These are phyloP conservation scores for Cossypha dichroa DNA, from an alignment of 2,797 vertebrate species.

Conservation along the genomic window DNA sequence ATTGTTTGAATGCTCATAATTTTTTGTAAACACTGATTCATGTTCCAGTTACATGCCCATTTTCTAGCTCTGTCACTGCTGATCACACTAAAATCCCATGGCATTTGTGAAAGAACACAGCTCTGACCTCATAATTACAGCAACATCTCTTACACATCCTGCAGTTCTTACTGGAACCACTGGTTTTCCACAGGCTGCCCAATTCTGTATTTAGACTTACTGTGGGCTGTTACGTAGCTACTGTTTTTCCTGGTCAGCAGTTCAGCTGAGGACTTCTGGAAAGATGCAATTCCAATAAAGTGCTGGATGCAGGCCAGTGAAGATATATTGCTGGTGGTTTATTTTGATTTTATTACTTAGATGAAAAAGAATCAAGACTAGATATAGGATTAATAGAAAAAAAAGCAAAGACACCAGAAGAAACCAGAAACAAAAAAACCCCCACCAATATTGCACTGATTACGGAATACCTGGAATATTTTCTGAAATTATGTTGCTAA, in stretches of 20 bases:
- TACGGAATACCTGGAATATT: not conserved
- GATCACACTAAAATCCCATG: not conserved
- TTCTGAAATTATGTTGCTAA: not conserved
- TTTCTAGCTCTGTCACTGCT: not conserved
- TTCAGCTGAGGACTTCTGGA: not conserved
- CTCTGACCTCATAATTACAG: not conserved
- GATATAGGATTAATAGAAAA: not conserved
- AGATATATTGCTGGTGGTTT: not conserved
- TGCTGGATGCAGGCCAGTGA: not conserved
- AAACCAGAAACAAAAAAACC: not conserved
- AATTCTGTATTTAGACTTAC: not conserved
- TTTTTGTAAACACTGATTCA: not conserved
- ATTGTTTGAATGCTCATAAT: not conserved
- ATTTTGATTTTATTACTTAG: not conserved
- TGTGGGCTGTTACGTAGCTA: not conserved
- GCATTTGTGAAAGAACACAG: not conserved
- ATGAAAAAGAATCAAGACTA: not conserved
- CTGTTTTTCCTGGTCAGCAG: not conserved
- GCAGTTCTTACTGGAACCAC: not conserved
- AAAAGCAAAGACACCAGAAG: not conserved
- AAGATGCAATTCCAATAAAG: not conserved
- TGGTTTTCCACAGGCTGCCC: not conserved
- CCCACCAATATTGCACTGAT: not conserved
- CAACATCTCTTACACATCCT: not conserved
- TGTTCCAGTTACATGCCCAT: not conserved